Conservation (phyloP, 2,797 vertebrate genomes). For the Muscicapa comitata region DNA sequence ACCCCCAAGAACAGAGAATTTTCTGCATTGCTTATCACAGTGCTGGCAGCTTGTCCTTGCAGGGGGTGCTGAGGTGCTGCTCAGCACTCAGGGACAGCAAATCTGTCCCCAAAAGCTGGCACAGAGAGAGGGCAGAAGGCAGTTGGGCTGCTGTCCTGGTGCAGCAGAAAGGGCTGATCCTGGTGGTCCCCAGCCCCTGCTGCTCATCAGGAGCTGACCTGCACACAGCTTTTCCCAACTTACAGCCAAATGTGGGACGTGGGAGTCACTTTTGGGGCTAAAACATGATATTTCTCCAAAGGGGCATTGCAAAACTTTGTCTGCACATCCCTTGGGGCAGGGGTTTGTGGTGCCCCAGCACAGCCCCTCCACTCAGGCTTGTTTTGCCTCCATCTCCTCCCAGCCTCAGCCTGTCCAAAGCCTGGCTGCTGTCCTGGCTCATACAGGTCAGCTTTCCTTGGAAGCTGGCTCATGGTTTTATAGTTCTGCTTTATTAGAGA, state of each 20-base stretch:
- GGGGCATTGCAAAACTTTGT: accelerated
- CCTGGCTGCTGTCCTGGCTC: not conserved
- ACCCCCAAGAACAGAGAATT: not conserved
- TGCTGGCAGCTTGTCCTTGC: not conserved
- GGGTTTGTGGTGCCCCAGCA: accelerated
- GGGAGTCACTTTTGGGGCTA: not conserved
- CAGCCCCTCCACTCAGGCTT: not conserved
- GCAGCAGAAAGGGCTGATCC: not conserved
- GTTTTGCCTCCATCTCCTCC: not conserved
- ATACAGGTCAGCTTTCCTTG: not conserved
- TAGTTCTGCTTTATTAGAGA: constrained; percentile 29
- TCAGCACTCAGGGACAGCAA: accelerated
- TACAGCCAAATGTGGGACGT: accelerated
- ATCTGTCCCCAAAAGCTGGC: not conserved
- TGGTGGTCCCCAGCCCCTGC: not conserved
- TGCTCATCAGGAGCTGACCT: not conserved
- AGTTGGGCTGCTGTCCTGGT: not conserved
- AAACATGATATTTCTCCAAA: not conserved
- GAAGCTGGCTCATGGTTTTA: not conserved
- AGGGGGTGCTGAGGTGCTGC: not conserved
- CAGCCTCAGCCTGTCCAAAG: accelerated
- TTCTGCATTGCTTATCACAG: accelerated
- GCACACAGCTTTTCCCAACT: accelerated
- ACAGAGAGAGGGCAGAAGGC: not conserved
- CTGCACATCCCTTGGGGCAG: accelerated